These are phyloP conservation scores for Phaethornis superciliosus DNA, from an alignment of 2,113 vertebrate genomes.

Conservation along the genomic window DNA sequence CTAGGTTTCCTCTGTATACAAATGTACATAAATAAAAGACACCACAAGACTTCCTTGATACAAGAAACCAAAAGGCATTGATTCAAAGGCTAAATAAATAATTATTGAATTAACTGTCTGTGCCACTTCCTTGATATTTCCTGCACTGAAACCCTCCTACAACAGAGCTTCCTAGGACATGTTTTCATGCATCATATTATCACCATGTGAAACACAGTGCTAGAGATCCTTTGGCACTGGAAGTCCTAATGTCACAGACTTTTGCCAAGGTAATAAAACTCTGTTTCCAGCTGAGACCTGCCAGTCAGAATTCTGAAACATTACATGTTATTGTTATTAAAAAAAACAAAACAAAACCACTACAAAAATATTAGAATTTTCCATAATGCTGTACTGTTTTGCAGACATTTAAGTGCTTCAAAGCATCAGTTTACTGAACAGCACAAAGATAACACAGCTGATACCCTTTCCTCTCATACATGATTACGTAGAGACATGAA, in stretches of 20 bases:
- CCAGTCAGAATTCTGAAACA: background rate
- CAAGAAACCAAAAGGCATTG: background rate
- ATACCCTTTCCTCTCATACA: background rate
- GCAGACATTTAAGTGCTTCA: background rate
- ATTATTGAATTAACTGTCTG: background rate
- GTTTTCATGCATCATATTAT: background rate
- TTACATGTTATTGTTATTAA: background rate
- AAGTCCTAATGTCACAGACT: background rate
- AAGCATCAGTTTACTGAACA: background rate
- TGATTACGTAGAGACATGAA: background rate
- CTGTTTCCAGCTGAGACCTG: background rate
- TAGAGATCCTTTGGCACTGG: background rate
- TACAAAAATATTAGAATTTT: background rate
- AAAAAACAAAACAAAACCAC: background rate
- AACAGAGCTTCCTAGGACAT: background rate
- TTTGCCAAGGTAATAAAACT: background rate
- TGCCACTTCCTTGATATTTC: background rate
- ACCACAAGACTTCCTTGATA: background rate
- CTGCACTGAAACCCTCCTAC: background rate
- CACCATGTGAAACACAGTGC: background rate
- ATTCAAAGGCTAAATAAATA: conserved; percentile 29
- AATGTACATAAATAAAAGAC: background rate
- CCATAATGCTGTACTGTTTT: background rate
- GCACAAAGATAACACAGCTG: background rate
- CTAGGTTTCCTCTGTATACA: background rate